A percentile compares a stretch with the other conserved stretches of the same genome.
These are phyloP conservation scores for Pogoniulus pusillus DNA, from an alignment of 2,797 vertebrate genomes.

Conservation along the genomic window DNA sequence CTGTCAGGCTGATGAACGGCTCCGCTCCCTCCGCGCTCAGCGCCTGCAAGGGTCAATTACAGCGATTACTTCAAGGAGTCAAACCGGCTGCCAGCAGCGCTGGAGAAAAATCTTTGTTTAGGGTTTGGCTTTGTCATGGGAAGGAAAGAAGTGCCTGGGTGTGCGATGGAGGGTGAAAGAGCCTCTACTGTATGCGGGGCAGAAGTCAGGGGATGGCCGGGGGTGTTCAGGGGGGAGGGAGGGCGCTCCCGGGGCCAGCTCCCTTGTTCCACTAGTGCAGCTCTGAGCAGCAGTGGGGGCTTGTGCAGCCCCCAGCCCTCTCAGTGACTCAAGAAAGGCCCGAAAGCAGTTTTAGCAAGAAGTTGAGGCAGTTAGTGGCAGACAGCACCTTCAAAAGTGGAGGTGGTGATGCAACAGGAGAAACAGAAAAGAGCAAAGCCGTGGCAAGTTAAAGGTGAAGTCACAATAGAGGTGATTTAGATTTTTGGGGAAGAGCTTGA, in stretches of 20 bases:
- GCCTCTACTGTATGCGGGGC: neutral
- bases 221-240: neutral
- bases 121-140: conserved; percentile 10
- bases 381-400: neutral
- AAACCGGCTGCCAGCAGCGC: conserved; percentile 33
- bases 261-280: neutral
- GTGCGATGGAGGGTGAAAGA: neutral
- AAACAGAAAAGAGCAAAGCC: neutral
- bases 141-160: conserved; percentile 6
- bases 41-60: conserved; percentile 66
- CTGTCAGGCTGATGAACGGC: conserved; percentile 17
- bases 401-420: neutral
- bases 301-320: neutral
- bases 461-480: neutral
- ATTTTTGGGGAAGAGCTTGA: neutral
- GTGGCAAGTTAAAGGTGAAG: neutral
- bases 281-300: neutral
- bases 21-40: neutral
- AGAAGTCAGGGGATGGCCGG: neutral
- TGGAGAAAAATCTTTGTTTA: conserved; percentile 49
- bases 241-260: neutral
- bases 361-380: neutral
- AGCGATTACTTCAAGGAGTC: conserved; percentile 63
- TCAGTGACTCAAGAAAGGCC: neutral
- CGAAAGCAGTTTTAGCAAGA: neutral